Evolutionary conservation across 1,140 invertebrate genomes (phyloP), one percentile per base, ranked within the genome.

Genomic region (Theocolax elegans): DNA sequence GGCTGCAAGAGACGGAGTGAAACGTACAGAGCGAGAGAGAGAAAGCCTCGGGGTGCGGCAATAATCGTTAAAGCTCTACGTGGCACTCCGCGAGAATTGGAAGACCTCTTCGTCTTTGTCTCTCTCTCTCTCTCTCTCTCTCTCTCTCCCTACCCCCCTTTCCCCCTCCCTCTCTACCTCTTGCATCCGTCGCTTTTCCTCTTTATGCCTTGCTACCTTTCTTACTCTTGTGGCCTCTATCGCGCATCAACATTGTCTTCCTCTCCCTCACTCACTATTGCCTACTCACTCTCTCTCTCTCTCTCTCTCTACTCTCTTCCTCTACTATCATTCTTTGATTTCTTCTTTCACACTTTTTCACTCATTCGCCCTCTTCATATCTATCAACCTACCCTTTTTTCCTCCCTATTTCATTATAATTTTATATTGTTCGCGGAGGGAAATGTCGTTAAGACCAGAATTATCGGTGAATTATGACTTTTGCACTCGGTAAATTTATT

Each of bases 51-150:
- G 49, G 48, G 40, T 27, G 60, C 49, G 60, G 60, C 60, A 71
- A 71, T 71, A 71, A 71, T 71, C 68, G 68, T 71, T 71, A 71
- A 71, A 71, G 60, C 59, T 71, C 59, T 71, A 64, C 68, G 68
- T 71, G 68, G 68, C 60, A 71, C 59, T 71, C 51, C 42, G 31
- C 68, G 62, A 64, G 60, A 71, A 64, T 71, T 64, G 68, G 53
- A 63, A 63, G 67, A 59, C 19, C 58, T 48, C 59, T 62, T 13
- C 27, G 31, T 62, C 58, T 69, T 69, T 53, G 27, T 44, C 35
- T n/a, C 17, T 6, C n/a, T 9, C 23, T 13, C 53, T 13, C 2
- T 53, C 4, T 9, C 31, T n/a, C 27, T 29, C 10, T 42, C 25
- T 27, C 15, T 17, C 13, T 25, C 56, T 17, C n/a, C 23, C 8